Base-by-base conservation (phyloP, 1,140 invertebrate genomes). In the Solenopsis invicta region DNA sequence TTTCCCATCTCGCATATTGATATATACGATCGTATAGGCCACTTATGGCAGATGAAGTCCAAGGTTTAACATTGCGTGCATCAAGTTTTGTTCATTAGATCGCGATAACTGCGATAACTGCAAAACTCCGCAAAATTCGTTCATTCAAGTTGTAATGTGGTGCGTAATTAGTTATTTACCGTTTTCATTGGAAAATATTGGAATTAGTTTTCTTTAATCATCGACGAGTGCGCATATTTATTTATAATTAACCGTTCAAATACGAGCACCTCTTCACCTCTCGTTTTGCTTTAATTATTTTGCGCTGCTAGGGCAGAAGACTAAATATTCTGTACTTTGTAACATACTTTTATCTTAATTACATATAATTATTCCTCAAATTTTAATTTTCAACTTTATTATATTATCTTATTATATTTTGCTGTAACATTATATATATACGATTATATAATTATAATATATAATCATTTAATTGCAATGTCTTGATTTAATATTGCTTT, bases 161-260 rank as follows among this genome's bases (percentile, higher is more conserved):
- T 24, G 37, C 1, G 21, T 61, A 61, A 45, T 76, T 76, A 41
- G 16, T 10, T 12, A 61, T 76, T 45, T 13, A 45, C 0, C 0
- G 4, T 24, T 61, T 37, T 24, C 34, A 54, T 54, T n/a, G 50
- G 13, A 59, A 41, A 76, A 76, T 76, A 61, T 45, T 24, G 2
- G 12, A 21, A 13, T 76, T 4, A 61, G 45, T 61, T 61, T 76
- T 76, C 2, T 24, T 41, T 56, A 56, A 56, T 56, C 3, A 41
- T 56, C 56, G 37, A 56, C 41, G n/a, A 21, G n/a, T 41, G n/a
- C 2, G 8, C 54, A 6, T 45, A 59, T 59, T 56, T 75, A 41
- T 75, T 59, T 75, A 13, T 56, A 74, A 74, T 74, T 74, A 72
- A 54, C 24, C 16, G 0, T 54, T 54, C 13, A 37, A 54, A 54